Base-by-base conservation (phyloP, 1,140 invertebrate genomes). In the Cyclargus thomasi region DNA sequence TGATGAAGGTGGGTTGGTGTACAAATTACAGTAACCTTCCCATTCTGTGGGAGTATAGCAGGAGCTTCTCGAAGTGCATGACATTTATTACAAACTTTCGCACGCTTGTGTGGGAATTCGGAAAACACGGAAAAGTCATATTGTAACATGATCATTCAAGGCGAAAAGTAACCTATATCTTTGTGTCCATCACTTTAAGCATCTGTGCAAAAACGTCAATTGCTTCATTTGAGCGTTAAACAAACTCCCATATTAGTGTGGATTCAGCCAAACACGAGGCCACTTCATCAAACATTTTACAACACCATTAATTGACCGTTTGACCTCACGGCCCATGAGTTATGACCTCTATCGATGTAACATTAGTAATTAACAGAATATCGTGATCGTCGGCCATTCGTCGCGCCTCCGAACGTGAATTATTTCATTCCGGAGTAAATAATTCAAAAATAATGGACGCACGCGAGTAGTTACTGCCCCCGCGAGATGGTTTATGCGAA, bases 401-500 rank as follows among this genome's bases (percentile, higher is more conserved):
- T 75, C 67, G 65, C 69, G 65, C 66, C 67, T 72, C 66, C 71
- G 73, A 72, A 72, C 67, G 69, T 70, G 71, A 75, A 75, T 75
- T 70, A 75, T 75, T 75, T 72, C 69, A 73, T 75, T 72, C 70
- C 69, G 67, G 65, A 62, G 69, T 69, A 70, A 70, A 72, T 75
- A 75, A 72, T 75, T 75, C 72, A 70, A 75, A 73, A 70, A 73
- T 73, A 73, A 73, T 70, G 67, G 68, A 64, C 62, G 62, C 72
- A 74, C 72, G 72, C 72, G 53, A 74, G 39, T 65, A 73, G 69
- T 73, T 71, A 71, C 65, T 67, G 47, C 64, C 67, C 72, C 53
- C 69, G 68, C 39, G 72, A 74, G 72, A 74, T 67, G 69, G 65
- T 70, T 68, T 69, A 69, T 64, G 64, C 22, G 47, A 65, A 53